Evolutionary conservation across 2,797 vertebrate species (phyloP).

Genomic region (Muraenolepis orangiensis): DNA sequence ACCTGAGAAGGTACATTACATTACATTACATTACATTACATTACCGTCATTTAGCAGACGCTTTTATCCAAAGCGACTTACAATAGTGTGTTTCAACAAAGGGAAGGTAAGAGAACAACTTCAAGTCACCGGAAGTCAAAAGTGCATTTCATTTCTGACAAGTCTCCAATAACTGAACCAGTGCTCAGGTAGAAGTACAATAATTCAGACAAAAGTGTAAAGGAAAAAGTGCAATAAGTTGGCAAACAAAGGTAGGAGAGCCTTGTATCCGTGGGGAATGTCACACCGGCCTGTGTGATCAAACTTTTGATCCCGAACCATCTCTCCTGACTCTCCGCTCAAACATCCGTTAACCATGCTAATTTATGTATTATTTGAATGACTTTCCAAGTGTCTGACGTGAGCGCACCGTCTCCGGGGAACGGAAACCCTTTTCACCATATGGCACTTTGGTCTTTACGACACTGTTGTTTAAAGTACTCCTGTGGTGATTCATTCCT

Average conservation of each 20-base stretch:
- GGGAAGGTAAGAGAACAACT: too few species aligned
- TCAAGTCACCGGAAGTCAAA: too few species aligned
- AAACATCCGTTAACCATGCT: neutral
- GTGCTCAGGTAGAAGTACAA: too few species aligned
- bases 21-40: neutral
- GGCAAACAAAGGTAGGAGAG: too few species aligned
- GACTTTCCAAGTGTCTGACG: neutral
- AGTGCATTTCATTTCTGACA: too few species aligned
- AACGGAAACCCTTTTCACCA: too few species aligned
- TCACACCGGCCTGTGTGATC: neutral
- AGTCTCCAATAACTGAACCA: too few species aligned
- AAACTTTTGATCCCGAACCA: neutral
- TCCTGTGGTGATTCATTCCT: neutral
- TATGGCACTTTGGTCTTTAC: neutral
- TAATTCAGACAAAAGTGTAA: too few species aligned
- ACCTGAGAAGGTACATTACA: constrained; percentile 76
- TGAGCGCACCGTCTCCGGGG: neutral
- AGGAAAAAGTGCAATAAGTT: too few species aligned
- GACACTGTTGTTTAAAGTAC: neutral
- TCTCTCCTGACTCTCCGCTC: neutral
- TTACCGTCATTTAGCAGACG: neutral
- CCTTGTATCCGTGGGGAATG: too few species aligned
- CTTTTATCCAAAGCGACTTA: too few species aligned
- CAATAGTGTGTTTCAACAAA: too few species aligned
- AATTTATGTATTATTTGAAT: neutral